phyloP scores from a whole-genome alignment of 1,140 invertebrate genomes.

The Ladona fulva region DNA sequence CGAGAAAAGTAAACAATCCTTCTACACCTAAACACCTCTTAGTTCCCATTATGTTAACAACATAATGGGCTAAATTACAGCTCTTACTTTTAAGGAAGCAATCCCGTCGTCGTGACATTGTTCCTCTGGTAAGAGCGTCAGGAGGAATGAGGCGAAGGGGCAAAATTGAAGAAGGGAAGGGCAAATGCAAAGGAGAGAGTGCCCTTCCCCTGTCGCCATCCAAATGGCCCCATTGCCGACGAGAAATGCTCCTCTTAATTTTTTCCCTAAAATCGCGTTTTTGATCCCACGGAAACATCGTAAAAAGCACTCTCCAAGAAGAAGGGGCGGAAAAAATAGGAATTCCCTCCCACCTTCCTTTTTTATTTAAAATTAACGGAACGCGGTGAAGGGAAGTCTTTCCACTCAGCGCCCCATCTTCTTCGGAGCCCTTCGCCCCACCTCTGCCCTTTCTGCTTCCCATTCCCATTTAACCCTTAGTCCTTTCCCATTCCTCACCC shows the following conservation, averaged over 20 bases:
- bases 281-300: constrained; percentile 7
- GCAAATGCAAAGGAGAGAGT: background rate
- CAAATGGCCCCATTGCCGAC: background rate
- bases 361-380: constrained; percentile 11
- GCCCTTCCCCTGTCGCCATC: background rate
- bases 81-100: too few relatives aligned
- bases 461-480: background rate
- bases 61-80: too few relatives aligned
- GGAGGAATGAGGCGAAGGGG: too few relatives aligned
- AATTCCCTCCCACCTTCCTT: background rate
- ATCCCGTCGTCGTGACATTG: too few relatives aligned
- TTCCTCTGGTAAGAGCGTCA: too few relatives aligned
- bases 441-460: background rate
- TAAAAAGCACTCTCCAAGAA: background rate
- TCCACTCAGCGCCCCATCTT: constrained; percentile 1
- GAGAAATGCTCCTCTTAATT: background rate
- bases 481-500: background rate
- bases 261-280: constrained; percentile 6
- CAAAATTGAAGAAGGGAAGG: too few relatives aligned
- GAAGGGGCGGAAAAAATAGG: background rate
- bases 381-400: constrained; percentile 6
- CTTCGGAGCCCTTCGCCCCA: background rate
- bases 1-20: too few relatives aligned
- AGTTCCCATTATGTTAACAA: too few relatives aligned
- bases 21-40: too few relatives aligned